Base-by-base conservation (phyloP, 2,797 vertebrate genomes). In the Gambelia wislizenii region DNA sequence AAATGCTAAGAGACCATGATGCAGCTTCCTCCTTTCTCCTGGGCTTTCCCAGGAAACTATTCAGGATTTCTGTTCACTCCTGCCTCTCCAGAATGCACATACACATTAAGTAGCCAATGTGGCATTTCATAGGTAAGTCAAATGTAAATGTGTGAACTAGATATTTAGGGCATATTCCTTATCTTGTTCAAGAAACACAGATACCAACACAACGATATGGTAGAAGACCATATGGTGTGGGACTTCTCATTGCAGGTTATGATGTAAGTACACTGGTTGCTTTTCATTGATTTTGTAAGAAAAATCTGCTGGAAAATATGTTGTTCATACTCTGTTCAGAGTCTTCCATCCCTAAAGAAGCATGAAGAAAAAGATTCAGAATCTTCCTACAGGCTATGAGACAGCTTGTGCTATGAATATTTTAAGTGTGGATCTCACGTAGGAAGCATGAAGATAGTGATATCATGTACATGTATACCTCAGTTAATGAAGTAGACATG, bases 141-240 rank as follows among this genome's bases (percentile, higher is more conserved):
- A 84, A 59, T 25, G 18, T 61, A 33, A 27, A 49, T 61, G 25
- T 42, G 3, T 77, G 61, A 88, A 39, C 27, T 59, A 44, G 25
- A 2, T 2, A 36, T 89, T 91, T 94, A 90, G 90, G 94, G 77
- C 20, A 85, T 30, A n/a, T 93, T 97, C 96, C 95, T 98, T 96
- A 97, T 95, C 92, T 90, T 92, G 42, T 76, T 87, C 87, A 95
- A 99, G 99, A 99, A 97, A 99, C 99, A 80, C 99, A 99, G 97
- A 98, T 99, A 95, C 99, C 99, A 67, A 99, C 99, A 6, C 99
- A 99, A 92, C 97, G 99, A 39, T 99, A 99, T 2, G 99, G 99
- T 87, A 96, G 99, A 90, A 97, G 99, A 94, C 99, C 99, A 0
- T 99, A 99, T 25, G 99, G 99, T 0, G 99, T 99, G 0, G 99